Base-by-base conservation (phyloP, 2,113 vertebrate genomes). In the Myocastor coypus region DNA sequence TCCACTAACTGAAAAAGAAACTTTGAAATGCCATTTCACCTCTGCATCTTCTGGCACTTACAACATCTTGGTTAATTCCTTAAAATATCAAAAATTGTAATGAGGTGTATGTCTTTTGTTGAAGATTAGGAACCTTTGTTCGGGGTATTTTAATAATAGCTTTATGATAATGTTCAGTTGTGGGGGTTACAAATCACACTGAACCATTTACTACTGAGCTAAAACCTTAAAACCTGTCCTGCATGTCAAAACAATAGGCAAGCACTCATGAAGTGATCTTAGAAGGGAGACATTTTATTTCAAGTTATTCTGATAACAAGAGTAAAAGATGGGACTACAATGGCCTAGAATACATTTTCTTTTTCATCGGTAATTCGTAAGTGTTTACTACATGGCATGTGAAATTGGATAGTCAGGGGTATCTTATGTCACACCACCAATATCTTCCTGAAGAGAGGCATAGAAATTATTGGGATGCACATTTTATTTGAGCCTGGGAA, bases 61-160 rank as follows among this genome's bases (percentile, higher is more conserved):
- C 20, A 73, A 88, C 88, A 94, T 96, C 42, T 94, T 96, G 96
- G 96, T 97, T 97, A 97, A 97, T 96, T 95, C 34, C 87, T 91
- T 92, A 86, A 94, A 46, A 59, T 96, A 71, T 40, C 26, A 86
- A 75, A 83, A 94, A 73, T 55, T 96, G 52, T 63, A 97, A 82
- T 86, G 90, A 97, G 89, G 11, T 90, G 12, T 91, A 46, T 83
- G 80, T 20, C 92, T 55, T 6, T 0, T 82, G 32, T 86, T 83
- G 71, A 94, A 73, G 94, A 83, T 82, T 92, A 94, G 95, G 63
- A 81, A 82, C 11, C 9, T 96, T 96, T 97, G 92, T 91, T 40
- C 81, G 63, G 87, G 46, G 26, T 34, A 89, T 96, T 97, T 97
- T 89, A 95, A 59, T 89, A 97, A 97, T 46, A 82, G 46, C 61